Base-by-base conservation (phyloP, 2,797 vertebrate species). In the Crocidura indochinensis region DNA sequence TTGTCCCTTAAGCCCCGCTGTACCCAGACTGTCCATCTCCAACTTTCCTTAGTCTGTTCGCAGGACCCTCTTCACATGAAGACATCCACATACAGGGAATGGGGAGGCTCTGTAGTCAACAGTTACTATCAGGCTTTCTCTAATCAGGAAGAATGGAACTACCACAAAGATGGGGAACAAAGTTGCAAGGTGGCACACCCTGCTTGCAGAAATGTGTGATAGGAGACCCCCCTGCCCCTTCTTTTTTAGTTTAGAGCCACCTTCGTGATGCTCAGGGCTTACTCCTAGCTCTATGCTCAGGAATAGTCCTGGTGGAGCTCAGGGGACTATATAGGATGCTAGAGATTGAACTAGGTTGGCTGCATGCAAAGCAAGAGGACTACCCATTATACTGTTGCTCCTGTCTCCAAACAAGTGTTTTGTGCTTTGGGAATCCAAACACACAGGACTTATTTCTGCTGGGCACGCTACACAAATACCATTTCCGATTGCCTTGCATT, bases 41-140 rank as follows among this genome's bases (percentile, higher is more conserved):
- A 73, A 14, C 46, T 88, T 81, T 77, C 22, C 71, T 87, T 46
- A 67, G 38, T 44, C 26, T 72, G 17, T 53, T 53, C 10, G 12
- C 17, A 53, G 56, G 31, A n/a, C 53, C 53, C 44, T 15, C 53
- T 11, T 44, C 9, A 20, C 60, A 53, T 6, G 65, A 86, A 71
- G 2, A 2, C 22, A 0, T 10, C 26, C 1, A 0, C 7, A 3
- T 1, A 1, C 1, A 9, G 12, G 46, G 73, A 8, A 2, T 12
- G 73, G 11, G 19, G 46, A 44, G 65, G 26, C 38, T 80, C 60
- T 46, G 29, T 19, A 15, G 6, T 4, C 8, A 11, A 8, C 0
- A 22, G 15, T 26, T 44, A 29, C 69, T 84, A n/a, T 6, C 4
- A 51, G 74, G 17, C n/a, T 69, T 53, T 46, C 31, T 77, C 68